Evolutionary conservation across 2,797 vertebrate species (phyloP).

Genomic region (Diplodus puntazzo): DNA sequence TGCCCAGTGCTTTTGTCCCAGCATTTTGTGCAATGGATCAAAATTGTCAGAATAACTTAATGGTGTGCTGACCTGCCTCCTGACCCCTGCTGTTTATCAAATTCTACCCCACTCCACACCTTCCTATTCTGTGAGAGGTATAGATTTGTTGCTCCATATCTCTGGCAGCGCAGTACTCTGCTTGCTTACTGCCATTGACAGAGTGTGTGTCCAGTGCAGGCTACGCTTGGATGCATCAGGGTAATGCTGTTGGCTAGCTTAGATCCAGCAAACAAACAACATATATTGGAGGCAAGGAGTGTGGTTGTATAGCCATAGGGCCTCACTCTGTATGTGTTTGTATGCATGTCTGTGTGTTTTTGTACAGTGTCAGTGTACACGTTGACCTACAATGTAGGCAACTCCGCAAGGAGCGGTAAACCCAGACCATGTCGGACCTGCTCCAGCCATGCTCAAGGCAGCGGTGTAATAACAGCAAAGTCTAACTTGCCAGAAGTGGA

Average conservation of each 20-base stretch:
- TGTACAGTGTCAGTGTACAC: conserved; percentile 37
- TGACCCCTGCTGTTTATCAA: conserved; percentile 70
- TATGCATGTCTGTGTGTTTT: conserved; percentile 37
- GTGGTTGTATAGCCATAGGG: conserved; percentile 47
- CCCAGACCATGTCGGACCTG: conserved; percentile 41
- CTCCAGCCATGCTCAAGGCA: conserved; percentile 40
- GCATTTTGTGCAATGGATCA: conserved; percentile 57
- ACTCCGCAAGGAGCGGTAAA: conserved; percentile 24
- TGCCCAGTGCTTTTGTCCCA: conserved; percentile 40
- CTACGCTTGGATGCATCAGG: conserved; percentile 65
- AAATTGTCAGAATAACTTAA: conserved; percentile 68
- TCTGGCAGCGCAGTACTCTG: conserved; percentile 57
- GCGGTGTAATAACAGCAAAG: conserved; percentile 31
- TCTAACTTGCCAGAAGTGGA: conserved; percentile 29
- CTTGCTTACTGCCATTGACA: conserved; percentile 69
- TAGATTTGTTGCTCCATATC: conserved; percentile 75
- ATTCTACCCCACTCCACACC: conserved; percentile 33
- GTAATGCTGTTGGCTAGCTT: conserved; percentile 68
- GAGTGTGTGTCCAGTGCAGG: conserved; percentile 68
- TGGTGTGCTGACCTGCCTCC: conserved; percentile 55
- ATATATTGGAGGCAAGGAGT: conserved; percentile 44
- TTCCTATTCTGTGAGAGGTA: conserved; percentile 56
- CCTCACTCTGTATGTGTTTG: conserved; percentile 32
- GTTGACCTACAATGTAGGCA: conserved; percentile 45
- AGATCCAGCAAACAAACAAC: conserved; percentile 69